Conservation (phyloP, 2,113 vertebrate species). For the Microcebus tavaratra region DNA sequence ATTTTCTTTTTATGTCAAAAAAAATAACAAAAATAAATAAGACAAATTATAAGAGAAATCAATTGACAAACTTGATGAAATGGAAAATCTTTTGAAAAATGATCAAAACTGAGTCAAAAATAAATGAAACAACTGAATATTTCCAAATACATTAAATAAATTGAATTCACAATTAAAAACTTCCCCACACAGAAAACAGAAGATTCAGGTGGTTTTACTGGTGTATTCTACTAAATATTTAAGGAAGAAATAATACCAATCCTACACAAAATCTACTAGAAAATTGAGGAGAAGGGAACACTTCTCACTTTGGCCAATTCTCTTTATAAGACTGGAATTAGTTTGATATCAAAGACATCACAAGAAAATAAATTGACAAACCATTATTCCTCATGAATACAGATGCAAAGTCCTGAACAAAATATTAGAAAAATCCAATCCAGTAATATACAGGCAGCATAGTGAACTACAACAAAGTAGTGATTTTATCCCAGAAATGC, state of each 20-base stretch:
- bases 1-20: no score
- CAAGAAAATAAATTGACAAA: not conserved
- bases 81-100: not conserved
- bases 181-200: not conserved
- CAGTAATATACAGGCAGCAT: not conserved
- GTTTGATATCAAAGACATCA: not conserved
- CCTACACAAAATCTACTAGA: not conserved
- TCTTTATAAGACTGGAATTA: not conserved
- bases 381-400: not conserved
- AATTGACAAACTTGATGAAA: not conserved
- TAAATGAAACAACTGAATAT: not conserved
- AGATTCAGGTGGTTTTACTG: not conserved
- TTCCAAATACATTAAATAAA: not conserved
- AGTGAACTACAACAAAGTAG: not conserved
- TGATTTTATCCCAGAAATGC: not conserved
- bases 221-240: not conserved
- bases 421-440: not conserved
- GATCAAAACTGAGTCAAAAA: not conserved
- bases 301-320: not conserved
- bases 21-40: constrained; percentile 1
- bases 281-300: not conserved
- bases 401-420: not conserved
- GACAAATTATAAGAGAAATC: not conserved
- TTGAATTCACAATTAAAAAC: not conserved
- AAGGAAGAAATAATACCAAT: not conserved